These are phyloP conservation scores for Odobenus rosmarus DNA, from an alignment of 2,113 vertebrate genomes.

Conservation along the genomic window DNA sequence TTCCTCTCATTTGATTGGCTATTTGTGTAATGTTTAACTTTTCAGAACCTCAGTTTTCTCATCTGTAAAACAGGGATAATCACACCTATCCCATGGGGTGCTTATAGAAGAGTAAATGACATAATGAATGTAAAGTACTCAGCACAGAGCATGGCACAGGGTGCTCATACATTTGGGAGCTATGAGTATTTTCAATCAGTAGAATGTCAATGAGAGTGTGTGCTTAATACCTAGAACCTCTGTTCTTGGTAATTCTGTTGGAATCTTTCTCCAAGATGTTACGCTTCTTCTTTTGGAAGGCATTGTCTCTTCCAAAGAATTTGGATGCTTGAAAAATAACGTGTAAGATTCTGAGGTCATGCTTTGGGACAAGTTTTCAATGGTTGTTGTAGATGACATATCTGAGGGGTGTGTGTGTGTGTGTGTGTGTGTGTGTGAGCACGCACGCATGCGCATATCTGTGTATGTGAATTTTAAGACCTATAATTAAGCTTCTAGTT, in stretches of 20 bases:
- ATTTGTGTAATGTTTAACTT: not conserved
- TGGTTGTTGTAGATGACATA: not conserved
- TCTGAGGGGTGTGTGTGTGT: not conserved
- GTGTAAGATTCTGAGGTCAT: conserved; percentile 5
- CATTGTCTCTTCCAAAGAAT: not conserved
- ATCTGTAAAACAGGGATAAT: not conserved
- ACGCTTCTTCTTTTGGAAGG: not conserved
- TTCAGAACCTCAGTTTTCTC: not conserved
- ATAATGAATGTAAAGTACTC: not conserved
- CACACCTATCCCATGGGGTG: no score
- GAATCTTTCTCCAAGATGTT: not conserved
- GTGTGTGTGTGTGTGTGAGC: not conserved
- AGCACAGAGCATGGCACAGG: not conserved
- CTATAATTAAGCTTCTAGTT: conserved; percentile 22
- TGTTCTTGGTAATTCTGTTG: not conserved
- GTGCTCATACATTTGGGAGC: not conserved
- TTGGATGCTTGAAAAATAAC: not conserved
- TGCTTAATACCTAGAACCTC: not conserved
- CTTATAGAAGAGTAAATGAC: not conserved
- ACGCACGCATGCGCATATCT: no score
- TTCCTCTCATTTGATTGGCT: not conserved
- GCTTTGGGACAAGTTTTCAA: not conserved
- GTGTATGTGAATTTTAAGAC: not conserved
- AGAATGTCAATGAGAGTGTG: not conserved
- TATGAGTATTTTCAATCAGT: not conserved